phyloP scores from a whole-genome alignment of 92 coral and sea anemone species.

The Paramuricea clavata region DNA sequence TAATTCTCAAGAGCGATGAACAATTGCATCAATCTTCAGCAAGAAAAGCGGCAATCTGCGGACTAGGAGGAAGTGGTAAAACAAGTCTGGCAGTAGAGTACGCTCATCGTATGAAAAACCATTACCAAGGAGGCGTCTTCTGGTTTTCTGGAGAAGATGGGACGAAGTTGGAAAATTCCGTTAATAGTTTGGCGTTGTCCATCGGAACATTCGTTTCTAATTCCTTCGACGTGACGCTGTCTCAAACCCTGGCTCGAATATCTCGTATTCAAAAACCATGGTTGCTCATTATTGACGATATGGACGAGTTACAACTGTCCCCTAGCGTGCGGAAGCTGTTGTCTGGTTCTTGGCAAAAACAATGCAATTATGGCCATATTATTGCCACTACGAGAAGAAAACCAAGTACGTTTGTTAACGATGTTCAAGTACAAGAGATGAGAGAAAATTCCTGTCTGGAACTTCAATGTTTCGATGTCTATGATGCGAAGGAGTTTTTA shows the following conservation, averaged over 20 bases:
- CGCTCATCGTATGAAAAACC: not conserved
- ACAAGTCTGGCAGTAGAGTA: not conserved
- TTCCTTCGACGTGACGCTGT: not conserved
- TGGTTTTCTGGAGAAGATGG: constrained; percentile 33
- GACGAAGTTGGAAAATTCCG: not conserved
- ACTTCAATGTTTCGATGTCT: constrained; percentile 1
- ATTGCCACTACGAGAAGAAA: not conserved
- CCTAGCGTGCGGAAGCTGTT: constrained; percentile 33
- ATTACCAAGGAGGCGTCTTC: constrained; percentile 34
- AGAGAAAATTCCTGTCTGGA: not conserved
- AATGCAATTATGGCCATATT: not conserved
- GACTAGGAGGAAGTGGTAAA: not conserved
- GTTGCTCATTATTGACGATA: constrained; percentile 37
- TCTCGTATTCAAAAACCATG: not conserved
- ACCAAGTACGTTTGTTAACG: not conserved
- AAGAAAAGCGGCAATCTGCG: not conserved
- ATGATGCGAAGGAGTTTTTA: constrained; percentile 5
- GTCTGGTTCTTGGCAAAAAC: constrained; percentile 40
- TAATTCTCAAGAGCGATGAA: too few species aligned
- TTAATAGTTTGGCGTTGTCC: not conserved
- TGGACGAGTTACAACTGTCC: constrained; percentile 52
- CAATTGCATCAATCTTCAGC: not conserved
- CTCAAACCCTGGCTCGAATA: not conserved
- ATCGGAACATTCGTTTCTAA: not conserved
- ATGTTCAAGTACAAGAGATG: not conserved